phyloP scores from a whole-genome alignment of 2,888 invertebrate species.

The Spilosoma lubricipeda region DNA sequence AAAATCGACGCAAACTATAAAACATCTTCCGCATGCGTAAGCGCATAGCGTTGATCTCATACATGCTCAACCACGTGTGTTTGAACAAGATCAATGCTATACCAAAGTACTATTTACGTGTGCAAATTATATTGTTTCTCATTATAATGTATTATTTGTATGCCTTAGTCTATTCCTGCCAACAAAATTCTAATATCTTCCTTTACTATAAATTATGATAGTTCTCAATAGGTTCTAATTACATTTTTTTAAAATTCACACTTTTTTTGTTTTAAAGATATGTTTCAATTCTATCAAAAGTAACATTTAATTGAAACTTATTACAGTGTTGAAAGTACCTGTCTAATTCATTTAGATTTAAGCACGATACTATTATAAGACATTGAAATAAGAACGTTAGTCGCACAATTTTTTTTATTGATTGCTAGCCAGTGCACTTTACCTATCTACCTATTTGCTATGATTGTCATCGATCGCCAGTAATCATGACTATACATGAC shows the following conservation, averaged over 20 bases:
- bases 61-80: constrained; percentile 28
- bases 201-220: background rate
- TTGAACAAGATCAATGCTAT: too few species aligned
- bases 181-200: background rate
- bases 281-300: background rate
- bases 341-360: background rate
- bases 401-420: background rate
- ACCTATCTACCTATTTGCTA: background rate
- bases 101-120: too few species aligned
- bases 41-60: constrained; percentile 23
- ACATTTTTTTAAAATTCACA: too few species aligned
- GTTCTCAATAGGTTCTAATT: too few species aligned
- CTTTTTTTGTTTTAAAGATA: background rate
- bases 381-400: background rate
- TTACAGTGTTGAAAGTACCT: background rate
- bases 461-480: background rate
- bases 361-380: background rate
- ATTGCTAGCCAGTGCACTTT: background rate
- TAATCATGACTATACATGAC: background rate
- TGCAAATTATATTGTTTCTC: constrained; percentile 17
- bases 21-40: constrained; percentile 36
- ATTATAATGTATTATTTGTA: background rate
- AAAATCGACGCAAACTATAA: constrained; percentile 6
- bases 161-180: background rate
- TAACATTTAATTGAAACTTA: background rate